Evolutionary conservation across 2,113 vertebrate species (phyloP).

Genomic region (Casuarius casuarius): DNA sequence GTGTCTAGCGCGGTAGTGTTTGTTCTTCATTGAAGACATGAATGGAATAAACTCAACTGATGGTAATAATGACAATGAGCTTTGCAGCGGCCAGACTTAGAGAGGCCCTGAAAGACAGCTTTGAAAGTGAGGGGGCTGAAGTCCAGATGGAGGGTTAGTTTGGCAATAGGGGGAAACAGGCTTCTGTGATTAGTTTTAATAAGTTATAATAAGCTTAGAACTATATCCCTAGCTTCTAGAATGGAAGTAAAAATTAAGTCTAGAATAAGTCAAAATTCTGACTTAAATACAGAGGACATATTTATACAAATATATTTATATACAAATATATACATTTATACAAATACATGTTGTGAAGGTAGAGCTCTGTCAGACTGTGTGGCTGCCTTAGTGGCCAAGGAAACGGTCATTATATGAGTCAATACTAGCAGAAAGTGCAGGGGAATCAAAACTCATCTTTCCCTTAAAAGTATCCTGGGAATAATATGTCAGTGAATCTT

Average conservation of each 20-base stretch:
- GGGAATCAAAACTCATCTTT: background rate
- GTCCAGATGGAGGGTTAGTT: background rate
- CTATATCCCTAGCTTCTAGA: constrained; percentile 22
- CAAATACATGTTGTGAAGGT: background rate
- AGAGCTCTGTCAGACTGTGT: constrained; percentile 20
- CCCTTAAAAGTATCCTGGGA: background rate
- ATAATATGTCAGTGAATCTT: background rate
- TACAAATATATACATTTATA: background rate
- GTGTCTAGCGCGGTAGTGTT: background rate
- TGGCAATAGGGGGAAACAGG: background rate
- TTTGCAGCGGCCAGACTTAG: background rate
- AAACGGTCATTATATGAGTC: constrained; percentile 53
- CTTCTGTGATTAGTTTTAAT: constrained; percentile 50
- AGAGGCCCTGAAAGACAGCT: background rate
- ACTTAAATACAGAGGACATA: constrained; percentile 18
- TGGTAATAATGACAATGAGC: background rate
- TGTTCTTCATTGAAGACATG: background rate
- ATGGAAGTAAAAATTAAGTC: constrained; percentile 34
- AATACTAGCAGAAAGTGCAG: constrained; percentile 24
- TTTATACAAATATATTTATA: background rate
- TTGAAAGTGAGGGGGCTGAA: background rate
- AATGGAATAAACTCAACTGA: background rate
- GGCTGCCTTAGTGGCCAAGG: constrained; percentile 31
- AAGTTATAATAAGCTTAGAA: constrained; percentile 25
- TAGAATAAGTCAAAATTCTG: constrained; percentile 21